Percentiles rank a stretch among this genome's conserved stretches.
phyloP scores from a whole-genome alignment of 1,140 invertebrate genomes.

The Oryzaephilus surinamensis region DNA sequence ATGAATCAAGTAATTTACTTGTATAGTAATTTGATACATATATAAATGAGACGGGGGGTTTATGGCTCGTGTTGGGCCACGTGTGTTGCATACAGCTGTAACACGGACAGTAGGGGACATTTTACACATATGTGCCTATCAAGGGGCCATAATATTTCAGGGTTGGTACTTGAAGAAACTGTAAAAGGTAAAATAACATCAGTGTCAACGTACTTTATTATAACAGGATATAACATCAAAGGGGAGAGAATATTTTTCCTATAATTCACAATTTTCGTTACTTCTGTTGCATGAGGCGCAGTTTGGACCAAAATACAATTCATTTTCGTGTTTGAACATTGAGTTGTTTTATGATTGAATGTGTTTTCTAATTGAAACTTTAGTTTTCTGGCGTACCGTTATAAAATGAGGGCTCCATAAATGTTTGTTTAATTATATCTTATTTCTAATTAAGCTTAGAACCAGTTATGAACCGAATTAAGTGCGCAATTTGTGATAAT shows the following conservation, averaged over 20 bases:
- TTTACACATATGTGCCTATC: slow-evolving; percentile 18
- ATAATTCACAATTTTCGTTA: too few relatives aligned
- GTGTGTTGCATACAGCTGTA: slow-evolving; percentile 21
- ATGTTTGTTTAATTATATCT: too few relatives aligned
- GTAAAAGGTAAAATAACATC: not conserved
- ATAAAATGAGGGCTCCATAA: too few relatives aligned
- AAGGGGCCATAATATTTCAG: slow-evolving; percentile 4
- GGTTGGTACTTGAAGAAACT: slow-evolving; percentile 1
- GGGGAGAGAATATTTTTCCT: not conserved
- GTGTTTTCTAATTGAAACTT: too few relatives aligned
- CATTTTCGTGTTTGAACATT: too few relatives aligned
- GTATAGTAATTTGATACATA: slow-evolving; percentile 7
- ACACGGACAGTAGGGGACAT: slow-evolving; percentile 20
- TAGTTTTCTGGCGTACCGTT: not conserved
- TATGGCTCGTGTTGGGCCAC: slow-evolving; percentile 14
- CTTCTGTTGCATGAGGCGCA: too few relatives aligned
- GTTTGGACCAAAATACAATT: too few relatives aligned
- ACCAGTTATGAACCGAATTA: too few relatives aligned
- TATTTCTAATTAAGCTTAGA: too few relatives aligned
- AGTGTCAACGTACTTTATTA: not conserved
- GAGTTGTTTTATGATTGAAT: not conserved
- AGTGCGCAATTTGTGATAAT: too few relatives aligned
- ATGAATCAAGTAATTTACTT: slow-evolving; percentile 6
- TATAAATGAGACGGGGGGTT: slow-evolving; percentile 6
- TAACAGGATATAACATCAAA: not conserved